Evolutionary conservation across 1,140 invertebrate genomes (phyloP).

Genomic region (Pseudachorutes palmiensis): DNA sequence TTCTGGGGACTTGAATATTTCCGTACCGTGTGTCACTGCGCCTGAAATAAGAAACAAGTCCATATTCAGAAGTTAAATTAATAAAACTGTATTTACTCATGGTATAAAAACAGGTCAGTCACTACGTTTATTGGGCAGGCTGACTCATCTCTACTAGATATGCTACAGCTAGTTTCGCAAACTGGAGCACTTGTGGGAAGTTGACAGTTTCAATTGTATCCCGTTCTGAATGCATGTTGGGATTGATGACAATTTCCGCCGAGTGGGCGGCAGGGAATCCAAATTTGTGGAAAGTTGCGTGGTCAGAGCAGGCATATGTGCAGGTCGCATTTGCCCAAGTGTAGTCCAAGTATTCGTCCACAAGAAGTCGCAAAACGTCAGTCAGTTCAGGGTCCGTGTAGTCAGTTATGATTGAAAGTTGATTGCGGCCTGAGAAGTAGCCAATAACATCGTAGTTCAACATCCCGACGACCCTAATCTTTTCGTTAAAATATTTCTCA

Average conservation of each 20-base stretch:
- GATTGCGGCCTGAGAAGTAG: not conserved
- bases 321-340: not conserved
- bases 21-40: too few relatives aligned
- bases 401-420: not conserved
- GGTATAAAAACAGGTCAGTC: too few relatives aligned
- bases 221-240: not conserved
- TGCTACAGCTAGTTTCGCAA: not conserved
- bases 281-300: not conserved
- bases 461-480: slow-evolving; percentile 7
- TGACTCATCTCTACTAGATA: not conserved
- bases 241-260: not conserved
- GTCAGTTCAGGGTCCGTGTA: not conserved
- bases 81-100: too few relatives aligned
- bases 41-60: too few relatives aligned
- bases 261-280: not conserved
- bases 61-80: too few relatives aligned
- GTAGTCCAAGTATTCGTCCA: slow-evolving; percentile 12
- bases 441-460: slow-evolving; percentile 16
- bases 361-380: not conserved
- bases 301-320: slow-evolving; percentile 1
- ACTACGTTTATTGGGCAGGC: not conserved
- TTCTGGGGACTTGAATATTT: too few relatives aligned
- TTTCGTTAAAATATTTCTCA: not conserved
- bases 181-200: not conserved
- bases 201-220: not conserved